Evolutionary conservation across 2,113 vertebrate genomes (phyloP).

Genomic region (Lynx canadensis): DNA sequence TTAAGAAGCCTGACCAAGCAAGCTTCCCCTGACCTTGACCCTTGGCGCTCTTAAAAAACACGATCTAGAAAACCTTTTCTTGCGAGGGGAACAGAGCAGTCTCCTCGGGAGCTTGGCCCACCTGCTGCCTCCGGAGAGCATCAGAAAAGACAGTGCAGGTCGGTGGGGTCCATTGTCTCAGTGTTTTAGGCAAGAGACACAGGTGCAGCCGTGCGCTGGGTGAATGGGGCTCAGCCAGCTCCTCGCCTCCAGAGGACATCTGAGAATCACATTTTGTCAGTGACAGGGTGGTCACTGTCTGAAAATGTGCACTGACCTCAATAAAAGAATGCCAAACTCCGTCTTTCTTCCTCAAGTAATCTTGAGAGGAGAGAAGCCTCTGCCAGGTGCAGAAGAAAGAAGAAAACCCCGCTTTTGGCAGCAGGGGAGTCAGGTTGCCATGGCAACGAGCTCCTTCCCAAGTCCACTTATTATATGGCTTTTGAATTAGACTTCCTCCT

Average conservation of each 20-base stretch:
- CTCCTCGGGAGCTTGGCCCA: not conserved
- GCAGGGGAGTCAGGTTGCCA: conserved; percentile 75
- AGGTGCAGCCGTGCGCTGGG: fast-evolving
- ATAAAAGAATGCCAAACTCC: conserved; percentile 13
- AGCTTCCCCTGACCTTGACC: not conserved
- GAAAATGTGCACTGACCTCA: conserved; percentile 54
- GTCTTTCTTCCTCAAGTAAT: conserved; percentile 37
- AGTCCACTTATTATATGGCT: conserved; percentile 54
- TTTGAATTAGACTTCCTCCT: conserved; percentile 65
- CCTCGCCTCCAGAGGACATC: not conserved
- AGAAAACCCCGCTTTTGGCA: conserved; percentile 48
- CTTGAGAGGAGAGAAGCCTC: not conserved
- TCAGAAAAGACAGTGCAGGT: not conserved
- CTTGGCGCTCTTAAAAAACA: not conserved
- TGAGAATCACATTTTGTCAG: not conserved
- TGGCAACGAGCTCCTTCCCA: conserved; percentile 68
- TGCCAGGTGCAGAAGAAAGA: conserved; percentile 68
- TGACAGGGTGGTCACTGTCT: not conserved
- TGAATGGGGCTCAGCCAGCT: not conserved
- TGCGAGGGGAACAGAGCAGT: not conserved
- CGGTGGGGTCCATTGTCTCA: not conserved
- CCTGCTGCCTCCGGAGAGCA: not conserved
- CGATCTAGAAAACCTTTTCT: conserved; percentile 1
- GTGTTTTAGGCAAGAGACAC: not conserved
- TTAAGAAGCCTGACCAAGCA: not conserved